These are phyloP conservation scores for Gymnopithys bicolor DNA, from an alignment of 2,797 vertebrate species.

Conservation along the genomic window DNA sequence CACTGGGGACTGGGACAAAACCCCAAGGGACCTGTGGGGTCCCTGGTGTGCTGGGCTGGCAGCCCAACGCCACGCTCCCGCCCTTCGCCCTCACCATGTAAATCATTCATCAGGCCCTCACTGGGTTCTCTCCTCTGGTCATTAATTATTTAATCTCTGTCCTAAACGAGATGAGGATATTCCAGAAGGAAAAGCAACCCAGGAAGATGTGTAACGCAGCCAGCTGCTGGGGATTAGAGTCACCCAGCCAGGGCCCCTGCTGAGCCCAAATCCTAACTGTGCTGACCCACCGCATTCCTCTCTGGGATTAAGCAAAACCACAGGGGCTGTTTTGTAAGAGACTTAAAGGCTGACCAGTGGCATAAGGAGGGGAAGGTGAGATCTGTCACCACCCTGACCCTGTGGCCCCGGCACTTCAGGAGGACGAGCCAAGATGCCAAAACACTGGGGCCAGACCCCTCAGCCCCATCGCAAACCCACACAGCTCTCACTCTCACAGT, in stretches of 20 bases:
- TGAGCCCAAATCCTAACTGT: background rate
- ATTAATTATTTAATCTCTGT: background rate
- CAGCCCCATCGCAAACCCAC: background rate
- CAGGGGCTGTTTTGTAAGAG: background rate
- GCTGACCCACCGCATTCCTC: conserved; percentile 10
- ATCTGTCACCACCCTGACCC: background rate
- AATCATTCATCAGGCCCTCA: background rate
- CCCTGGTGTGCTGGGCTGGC: background rate
- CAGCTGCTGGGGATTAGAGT: background rate
- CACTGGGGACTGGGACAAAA: background rate
- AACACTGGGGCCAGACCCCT: background rate
- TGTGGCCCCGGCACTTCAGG: background rate
- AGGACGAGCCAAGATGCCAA: background rate
- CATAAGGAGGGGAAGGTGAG: background rate
- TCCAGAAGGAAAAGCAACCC: background rate
- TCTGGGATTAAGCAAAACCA: background rate
- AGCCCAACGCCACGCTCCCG: accelerated
- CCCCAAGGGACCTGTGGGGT: background rate
- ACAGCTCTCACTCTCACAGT: background rate
- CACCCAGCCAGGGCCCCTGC: background rate
- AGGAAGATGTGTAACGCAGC: accelerated
- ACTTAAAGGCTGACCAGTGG: background rate
- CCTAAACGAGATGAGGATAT: background rate
- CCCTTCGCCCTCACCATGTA: background rate
- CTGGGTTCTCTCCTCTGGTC: background rate